phyloP scores from a whole-genome alignment of 2,888 invertebrate genomes.

The Amphipoea lucens region DNA sequence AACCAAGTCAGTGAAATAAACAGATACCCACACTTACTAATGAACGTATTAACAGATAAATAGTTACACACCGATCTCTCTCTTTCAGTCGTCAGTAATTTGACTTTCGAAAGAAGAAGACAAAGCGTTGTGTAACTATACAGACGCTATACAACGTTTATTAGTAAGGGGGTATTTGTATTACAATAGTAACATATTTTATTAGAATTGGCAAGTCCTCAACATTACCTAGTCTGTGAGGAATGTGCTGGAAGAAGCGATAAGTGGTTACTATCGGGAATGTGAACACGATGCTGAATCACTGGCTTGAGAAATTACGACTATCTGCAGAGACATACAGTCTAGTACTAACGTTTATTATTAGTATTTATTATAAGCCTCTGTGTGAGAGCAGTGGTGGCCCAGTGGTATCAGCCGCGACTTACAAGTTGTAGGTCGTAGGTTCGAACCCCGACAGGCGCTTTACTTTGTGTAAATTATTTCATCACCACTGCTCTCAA shows the following conservation, averaged over 20 bases:
- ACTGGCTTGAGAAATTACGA: constrained; percentile 14
- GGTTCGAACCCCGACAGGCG: too few relatives aligned
- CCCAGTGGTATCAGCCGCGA: too few relatives aligned
- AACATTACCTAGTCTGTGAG: not conserved
- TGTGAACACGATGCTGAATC: constrained; percentile 9
- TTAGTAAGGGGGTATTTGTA: not conserved
- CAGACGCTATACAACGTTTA: too few relatives aligned
- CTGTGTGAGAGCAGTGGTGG: too few relatives aligned
- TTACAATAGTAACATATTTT: constrained; percentile 19
- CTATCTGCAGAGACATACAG: constrained; percentile 15
- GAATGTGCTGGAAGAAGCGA: constrained; percentile 18
- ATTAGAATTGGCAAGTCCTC: constrained; percentile 33
- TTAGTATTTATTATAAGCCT: not conserved
- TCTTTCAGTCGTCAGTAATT: too few relatives aligned
- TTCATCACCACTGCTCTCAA: too few relatives aligned
- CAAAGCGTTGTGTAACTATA: too few relatives aligned
- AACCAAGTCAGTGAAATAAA: not conserved
- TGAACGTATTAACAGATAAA: too few relatives aligned
- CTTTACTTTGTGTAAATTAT: too few relatives aligned
- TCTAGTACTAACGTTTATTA: constrained; percentile 2
- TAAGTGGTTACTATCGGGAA: constrained; percentile 25
- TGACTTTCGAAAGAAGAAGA: too few relatives aligned
- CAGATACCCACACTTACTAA: not conserved
- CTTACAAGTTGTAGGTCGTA: too few relatives aligned
- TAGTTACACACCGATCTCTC: too few relatives aligned